Base-by-base conservation (phyloP, 2,113 vertebrate genomes). In the Oenanthe oenanthe region DNA sequence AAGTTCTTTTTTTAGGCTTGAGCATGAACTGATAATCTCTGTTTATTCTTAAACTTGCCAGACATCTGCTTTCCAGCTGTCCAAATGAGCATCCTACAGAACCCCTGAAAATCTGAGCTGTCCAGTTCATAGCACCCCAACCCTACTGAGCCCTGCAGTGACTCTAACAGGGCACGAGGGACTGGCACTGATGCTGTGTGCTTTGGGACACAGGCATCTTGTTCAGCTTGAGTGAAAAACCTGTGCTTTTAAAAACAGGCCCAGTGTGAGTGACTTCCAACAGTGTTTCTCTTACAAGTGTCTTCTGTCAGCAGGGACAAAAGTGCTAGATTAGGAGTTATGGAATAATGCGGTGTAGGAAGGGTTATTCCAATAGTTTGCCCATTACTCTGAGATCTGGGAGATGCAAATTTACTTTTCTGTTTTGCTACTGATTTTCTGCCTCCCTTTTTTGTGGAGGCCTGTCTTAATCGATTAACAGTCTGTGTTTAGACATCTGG, bases 51-150 rank as follows among this genome's bases (percentile, higher is more conserved):
- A 48, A 57, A 57, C 28, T 93, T 92, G 63, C 54, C 75, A 77
- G 86, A 65, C 75, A 93, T 83, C 83, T 95, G 79, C 76, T 50
- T 92, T 96, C 80, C 79, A 80, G 67, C 63, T 92, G 67, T 85
- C 45, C 28, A 45, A 22, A 53, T 26, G 60, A 76, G 42, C 42
- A 45, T 73, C 76, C 58, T 73, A 4, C 67, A 57, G 79, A 75
- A 45, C 31, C 42, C 34, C 58, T 85, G 62, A 25, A 83, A 60
- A 38, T 76, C 29, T 6, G 13, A 80, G 54, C 87, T 77, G 67
- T 15, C 28, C 2, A 1, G 31, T 67, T 73, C 0, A 0, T 42
- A 36, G 50, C 36, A 65, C 45, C 50, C 43, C 66, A 65, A 9
- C 13, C 12, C 10, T 54, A 2, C 4, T 12, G 70, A 75, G 56